Conservation (phyloP, 1,140 invertebrate genomes). For the Scaptodrosophila lebanonensis region DNA sequence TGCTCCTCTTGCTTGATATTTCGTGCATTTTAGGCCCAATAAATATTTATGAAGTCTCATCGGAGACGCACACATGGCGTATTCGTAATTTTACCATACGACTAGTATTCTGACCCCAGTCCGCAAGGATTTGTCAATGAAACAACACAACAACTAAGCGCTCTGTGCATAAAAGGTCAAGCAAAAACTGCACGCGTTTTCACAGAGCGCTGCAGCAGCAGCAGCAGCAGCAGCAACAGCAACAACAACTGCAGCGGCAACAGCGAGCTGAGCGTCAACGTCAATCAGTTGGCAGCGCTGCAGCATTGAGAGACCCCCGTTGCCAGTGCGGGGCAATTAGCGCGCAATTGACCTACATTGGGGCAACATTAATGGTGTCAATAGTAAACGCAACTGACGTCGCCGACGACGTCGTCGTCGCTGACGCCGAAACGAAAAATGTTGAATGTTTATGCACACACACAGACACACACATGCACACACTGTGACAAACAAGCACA, state of each 20-base stretch:
- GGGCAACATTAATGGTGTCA: conserved; percentile 74
- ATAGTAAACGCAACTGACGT: conserved; percentile 72
- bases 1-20: no score
- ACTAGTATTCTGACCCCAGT: conserved; percentile 4
- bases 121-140: no score
- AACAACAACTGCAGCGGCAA: conserved; percentile 25
- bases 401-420: conserved; percentile 26
- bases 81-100: conserved; percentile 41
- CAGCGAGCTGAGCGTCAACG: conserved; percentile 35
- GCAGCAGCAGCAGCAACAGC: conserved; percentile 6
- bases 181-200: conserved; percentile 15
- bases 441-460: conserved; percentile 44
- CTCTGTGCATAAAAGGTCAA: conserved; percentile 57
- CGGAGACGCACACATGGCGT: conserved; percentile 50
- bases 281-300: conserved; percentile 3
- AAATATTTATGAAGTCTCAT: no score
- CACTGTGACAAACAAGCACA: neutral
- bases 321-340: conserved; percentile 72
- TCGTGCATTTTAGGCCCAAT: no score
- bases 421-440: conserved; percentile 32
- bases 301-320: conserved; percentile 48
- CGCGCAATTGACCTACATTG: conserved; percentile 75
- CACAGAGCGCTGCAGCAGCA: conserved; percentile 15
- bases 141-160: conserved; percentile 8
- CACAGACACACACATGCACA: conserved; percentile 2